A percentile compares a stretch with the other conserved stretches of the same genome.
These are phyloP conservation scores for Gisinianus flammeolus DNA, from an alignment of 2,888 invertebrate species.

Conservation along the genomic window DNA sequence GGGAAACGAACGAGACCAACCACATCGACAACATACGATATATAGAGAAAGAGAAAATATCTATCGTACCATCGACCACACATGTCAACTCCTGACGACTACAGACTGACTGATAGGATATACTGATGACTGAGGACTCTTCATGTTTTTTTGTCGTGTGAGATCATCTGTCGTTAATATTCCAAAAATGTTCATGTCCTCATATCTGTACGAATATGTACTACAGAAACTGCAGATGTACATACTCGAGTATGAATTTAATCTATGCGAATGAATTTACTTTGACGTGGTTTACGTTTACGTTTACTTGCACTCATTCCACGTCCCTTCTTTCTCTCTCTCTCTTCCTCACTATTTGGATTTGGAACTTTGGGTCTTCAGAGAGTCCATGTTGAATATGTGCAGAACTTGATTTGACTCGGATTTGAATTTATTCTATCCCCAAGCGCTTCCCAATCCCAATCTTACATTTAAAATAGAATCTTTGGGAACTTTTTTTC, in stretches of 20 bases:
- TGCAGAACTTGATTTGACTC: not conserved
- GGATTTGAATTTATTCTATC: not conserved
- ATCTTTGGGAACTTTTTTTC: too few species aligned
- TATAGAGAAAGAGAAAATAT: too few species aligned
- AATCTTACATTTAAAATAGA: not conserved
- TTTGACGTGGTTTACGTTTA: not conserved
- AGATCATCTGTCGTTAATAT: not conserved
- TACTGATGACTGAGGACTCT: too few species aligned
- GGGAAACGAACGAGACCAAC: not conserved
- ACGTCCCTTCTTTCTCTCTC: not conserved
- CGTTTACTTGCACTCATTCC: too few species aligned
- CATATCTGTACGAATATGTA: not conserved
- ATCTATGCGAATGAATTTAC: not conserved
- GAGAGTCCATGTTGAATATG: not conserved
- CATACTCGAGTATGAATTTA: not conserved
- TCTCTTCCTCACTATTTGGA: not conserved
- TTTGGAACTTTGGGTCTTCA: not conserved
- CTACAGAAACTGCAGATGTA: too few species aligned
- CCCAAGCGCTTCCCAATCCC: not conserved
- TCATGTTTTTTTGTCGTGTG: not conserved
- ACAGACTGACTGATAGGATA: too few species aligned
- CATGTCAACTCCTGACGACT: too few species aligned
- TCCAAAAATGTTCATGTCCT: not conserved
- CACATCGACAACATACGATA: too few species aligned
- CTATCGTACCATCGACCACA: too few species aligned